phyloP scores from a whole-genome alignment of 2,797 vertebrate species.

The Gymnothorax reevesii region DNA sequence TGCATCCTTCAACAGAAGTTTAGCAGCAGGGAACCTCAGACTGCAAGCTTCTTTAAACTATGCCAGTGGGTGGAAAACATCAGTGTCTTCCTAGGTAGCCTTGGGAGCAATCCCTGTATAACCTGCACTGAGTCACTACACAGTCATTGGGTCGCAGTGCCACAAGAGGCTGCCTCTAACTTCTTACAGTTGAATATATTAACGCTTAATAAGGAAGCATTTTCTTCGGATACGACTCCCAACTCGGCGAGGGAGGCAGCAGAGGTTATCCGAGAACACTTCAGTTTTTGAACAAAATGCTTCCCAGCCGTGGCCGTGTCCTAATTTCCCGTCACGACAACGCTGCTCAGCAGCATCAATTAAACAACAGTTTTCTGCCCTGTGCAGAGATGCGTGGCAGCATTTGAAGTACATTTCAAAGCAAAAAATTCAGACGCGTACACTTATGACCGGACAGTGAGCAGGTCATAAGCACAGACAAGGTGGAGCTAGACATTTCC shows the following conservation, averaged over 20 bases:
- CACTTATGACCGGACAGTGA: background rate
- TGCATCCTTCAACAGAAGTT: background rate
- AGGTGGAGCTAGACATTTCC: background rate
- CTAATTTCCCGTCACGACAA: background rate
- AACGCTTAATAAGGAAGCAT: conserved; percentile 53
- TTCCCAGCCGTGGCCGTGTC: background rate
- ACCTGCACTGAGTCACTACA: conserved; percentile 38
- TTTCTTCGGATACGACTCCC: conserved; percentile 13
- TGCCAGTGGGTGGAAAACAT: background rate
- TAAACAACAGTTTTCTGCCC: background rate
- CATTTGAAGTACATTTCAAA: background rate
- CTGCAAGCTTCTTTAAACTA: background rate
- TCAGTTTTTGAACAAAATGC: background rate
- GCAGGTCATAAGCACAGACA: background rate
- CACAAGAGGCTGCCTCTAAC: conserved; percentile 36
- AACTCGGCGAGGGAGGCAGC: background rate
- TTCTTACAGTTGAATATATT: conserved; percentile 34
- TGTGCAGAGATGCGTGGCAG: background rate
- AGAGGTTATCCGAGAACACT: background rate
- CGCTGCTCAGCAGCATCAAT: background rate
- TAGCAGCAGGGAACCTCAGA: background rate
- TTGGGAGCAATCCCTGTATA: conserved; percentile 37
- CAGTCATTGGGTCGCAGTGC: conserved; percentile 44
- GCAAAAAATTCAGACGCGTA: background rate
- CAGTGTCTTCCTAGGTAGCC: background rate